Evolutionary conservation across 2,113 vertebrate genomes (phyloP).

Genomic region (Nesogale talazaci): DNA sequence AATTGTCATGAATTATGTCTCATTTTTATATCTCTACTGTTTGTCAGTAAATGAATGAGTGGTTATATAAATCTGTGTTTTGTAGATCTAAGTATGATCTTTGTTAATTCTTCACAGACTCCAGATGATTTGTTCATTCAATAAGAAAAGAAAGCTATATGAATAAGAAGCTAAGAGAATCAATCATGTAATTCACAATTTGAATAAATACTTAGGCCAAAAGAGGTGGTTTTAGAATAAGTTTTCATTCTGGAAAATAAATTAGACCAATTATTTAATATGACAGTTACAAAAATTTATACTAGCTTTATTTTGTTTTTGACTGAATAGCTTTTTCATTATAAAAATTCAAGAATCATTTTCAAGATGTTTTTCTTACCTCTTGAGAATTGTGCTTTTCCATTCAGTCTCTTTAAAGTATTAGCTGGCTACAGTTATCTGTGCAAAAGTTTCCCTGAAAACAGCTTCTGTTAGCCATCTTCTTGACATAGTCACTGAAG

Average conservation of each 20-base stretch:
- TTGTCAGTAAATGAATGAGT: not conserved
- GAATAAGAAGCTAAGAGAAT: not conserved
- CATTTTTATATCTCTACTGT: not conserved
- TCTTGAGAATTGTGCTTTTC: not conserved
- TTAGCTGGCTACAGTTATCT: slow-evolving; percentile 7
- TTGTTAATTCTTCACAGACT: not conserved
- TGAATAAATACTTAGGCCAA: slow-evolving; percentile 17
- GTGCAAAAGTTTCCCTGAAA: slow-evolving; percentile 36
- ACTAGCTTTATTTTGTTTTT: not conserved
- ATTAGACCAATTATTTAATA: slow-evolving; percentile 17
- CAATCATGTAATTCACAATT: slow-evolving; percentile 20
- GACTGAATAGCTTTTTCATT: not conserved
- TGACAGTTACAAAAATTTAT: not conserved
- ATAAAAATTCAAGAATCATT: slow-evolving; percentile 29
- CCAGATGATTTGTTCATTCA: slow-evolving; percentile 19
- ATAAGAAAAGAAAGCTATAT: not conserved
- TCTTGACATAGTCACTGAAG: too few species aligned
- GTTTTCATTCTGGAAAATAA: not conserved
- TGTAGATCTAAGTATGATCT: not conserved
- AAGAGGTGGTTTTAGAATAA: not conserved
- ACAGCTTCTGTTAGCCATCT: not conserved
- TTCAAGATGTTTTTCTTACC: slow-evolving; percentile 26
- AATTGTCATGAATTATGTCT: not conserved
- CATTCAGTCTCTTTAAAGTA: not conserved
- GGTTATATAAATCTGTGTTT: not conserved